phyloP scores from a whole-genome alignment of 2,797 vertebrate species.

The Alfaro cultratus region DNA sequence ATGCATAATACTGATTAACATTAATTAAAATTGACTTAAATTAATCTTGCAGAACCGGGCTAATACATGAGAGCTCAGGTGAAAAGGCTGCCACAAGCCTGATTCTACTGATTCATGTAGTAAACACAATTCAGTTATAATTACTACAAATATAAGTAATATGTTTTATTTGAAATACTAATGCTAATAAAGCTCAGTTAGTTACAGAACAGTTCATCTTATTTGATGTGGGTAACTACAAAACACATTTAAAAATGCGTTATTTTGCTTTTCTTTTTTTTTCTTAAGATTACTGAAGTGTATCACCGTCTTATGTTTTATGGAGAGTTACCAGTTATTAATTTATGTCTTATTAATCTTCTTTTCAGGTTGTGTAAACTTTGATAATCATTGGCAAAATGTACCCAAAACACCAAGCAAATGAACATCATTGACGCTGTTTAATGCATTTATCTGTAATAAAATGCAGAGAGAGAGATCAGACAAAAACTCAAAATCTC shows the following conservation, averaged over 20 bases:
- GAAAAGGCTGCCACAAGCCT: constrained; percentile 44
- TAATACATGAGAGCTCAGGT: constrained; percentile 35
- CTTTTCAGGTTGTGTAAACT: not conserved
- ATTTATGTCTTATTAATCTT: too few species aligned
- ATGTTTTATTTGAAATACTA: not conserved
- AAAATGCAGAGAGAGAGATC: not conserved
- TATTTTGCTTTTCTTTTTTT: not conserved
- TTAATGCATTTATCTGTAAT: not conserved
- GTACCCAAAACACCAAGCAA: not conserved
- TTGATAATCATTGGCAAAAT: not conserved
- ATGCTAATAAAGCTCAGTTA: not conserved
- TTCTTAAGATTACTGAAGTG: not conserved
- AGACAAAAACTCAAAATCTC: not conserved
- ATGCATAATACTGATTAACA: constrained; percentile 64
- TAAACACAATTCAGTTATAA: not conserved
- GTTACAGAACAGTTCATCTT: not conserved
- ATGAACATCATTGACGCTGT: not conserved
- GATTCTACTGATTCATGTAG: constrained; percentile 26
- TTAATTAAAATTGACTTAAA: constrained; percentile 79
- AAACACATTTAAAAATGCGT: not conserved
- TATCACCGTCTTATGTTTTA: not conserved
- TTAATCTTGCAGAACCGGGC: constrained; percentile 66
- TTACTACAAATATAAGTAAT: not conserved
- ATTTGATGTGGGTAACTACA: not conserved
- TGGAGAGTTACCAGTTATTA: too few species aligned